A percentile compares a stretch with the other conserved stretches of the same genome.
Conservation (phyloP, 2,888 invertebrate species). For the Drosophila anomelani region DNA sequence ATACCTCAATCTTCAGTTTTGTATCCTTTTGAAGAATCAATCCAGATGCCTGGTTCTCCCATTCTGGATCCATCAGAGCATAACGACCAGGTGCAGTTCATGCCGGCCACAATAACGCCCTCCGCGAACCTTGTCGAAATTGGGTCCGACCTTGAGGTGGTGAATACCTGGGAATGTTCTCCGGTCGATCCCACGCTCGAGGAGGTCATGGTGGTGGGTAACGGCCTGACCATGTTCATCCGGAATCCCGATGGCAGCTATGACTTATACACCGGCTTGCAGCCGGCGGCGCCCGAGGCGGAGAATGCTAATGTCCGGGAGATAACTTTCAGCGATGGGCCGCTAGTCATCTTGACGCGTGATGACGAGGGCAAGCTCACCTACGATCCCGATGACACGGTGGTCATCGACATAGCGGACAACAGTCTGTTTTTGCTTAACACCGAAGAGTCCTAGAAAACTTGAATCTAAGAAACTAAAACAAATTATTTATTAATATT, state of each 20-base stretch:
- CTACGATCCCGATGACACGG: background rate
- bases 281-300: background rate
- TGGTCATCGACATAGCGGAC: background rate
- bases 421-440: background rate
- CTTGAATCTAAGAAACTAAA: background rate
- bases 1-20: too few species aligned
- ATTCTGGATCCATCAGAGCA: background rate
- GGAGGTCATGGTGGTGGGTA: background rate
- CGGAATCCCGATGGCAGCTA: background rate
- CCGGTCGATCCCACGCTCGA: too few species aligned
- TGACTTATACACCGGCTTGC: background rate
- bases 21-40: too few species aligned
- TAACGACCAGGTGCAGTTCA: background rate
- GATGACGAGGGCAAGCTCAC: background rate
- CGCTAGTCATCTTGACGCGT: constrained; percentile 1
- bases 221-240: background rate
- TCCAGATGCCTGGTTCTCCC: background rate
- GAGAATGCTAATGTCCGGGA: background rate
- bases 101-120: background rate
- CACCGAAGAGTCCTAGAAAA: background rate
- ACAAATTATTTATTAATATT: too few species aligned
- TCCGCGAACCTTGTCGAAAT: too few species aligned
- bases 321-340: background rate
- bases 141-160: background rate
- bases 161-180: background rate